phyloP scores from a whole-genome alignment of 2,797 vertebrate genomes.

The Orestias chungarensis region DNA sequence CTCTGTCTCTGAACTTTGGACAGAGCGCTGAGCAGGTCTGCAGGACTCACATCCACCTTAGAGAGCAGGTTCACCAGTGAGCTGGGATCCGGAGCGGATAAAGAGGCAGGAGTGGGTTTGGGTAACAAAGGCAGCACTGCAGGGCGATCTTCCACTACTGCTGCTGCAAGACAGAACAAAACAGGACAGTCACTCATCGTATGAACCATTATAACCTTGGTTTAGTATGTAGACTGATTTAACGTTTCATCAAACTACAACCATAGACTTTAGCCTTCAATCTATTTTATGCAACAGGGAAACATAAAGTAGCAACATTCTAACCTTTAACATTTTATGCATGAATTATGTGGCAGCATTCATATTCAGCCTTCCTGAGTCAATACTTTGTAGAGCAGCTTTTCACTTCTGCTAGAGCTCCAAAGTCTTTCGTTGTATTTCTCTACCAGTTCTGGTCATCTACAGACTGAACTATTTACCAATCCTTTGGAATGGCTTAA shows the following conservation, averaged over 20 bases:
- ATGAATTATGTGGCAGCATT: no score
- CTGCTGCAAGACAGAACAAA: constrained; percentile 37
- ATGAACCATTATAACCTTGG: background rate
- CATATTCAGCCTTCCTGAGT: background rate
- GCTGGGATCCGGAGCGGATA: constrained; percentile 72
- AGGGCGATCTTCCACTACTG: constrained; percentile 71
- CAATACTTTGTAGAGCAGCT: background rate
- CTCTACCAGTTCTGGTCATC: no score
- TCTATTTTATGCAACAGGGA: background rate
- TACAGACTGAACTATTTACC: no score
- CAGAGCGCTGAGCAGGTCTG: constrained; percentile 89
- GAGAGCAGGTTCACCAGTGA: constrained; percentile 90
- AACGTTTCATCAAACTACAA: background rate
- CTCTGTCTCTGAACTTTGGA: constrained; percentile 86
- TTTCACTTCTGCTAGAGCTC: background rate
- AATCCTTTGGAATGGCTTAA: no score
- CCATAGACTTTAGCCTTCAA: background rate
- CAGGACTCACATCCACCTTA: constrained; percentile 90
- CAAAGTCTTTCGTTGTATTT: no score
- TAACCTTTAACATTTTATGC: no score
- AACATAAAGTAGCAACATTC: background rate
- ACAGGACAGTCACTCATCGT: background rate
- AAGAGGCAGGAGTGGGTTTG: constrained; percentile 63
- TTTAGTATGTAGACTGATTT: background rate
- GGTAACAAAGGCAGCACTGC: constrained; percentile 40